Conservation (phyloP, 2,888 invertebrate species). For the Hartigia nigra region DNA sequence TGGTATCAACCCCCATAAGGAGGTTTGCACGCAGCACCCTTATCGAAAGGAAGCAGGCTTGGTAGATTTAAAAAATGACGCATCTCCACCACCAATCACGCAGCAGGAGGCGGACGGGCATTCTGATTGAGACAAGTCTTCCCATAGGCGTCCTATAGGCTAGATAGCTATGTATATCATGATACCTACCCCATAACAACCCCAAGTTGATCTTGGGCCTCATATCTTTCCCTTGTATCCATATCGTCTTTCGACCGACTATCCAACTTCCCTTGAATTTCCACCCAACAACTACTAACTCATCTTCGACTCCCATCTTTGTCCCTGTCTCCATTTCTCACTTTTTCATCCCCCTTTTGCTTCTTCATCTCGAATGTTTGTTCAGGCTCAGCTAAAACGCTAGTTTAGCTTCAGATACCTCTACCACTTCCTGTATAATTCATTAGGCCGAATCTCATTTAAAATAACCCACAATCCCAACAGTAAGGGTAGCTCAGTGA, state of each 20-base stretch:
- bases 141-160: conserved; percentile 22
- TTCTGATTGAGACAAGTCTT: conserved; percentile 50
- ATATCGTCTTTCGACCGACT: background rate
- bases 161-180: background rate
- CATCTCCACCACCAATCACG: conserved; percentile 59
- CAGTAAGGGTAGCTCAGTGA: background rate
- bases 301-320: background rate
- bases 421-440: background rate
- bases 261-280: background rate
- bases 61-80: conserved; percentile 60
- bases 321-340: background rate
- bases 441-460: background rate
- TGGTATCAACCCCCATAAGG: conserved; percentile 14
- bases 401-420: background rate
- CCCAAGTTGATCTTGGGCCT: background rate
- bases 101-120: conserved; percentile 44
- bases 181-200: background rate
- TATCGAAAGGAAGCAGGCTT: conserved; percentile 53
- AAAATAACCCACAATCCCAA: background rate
- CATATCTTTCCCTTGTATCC: background rate
- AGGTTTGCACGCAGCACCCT: conserved; percentile 34
- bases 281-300: background rate
- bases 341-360: background rate
- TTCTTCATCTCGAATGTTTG: background rate
- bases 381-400: background rate